Conservation (phyloP, 2,888 invertebrate genomes). For the Meandrusa payeni region DNA sequence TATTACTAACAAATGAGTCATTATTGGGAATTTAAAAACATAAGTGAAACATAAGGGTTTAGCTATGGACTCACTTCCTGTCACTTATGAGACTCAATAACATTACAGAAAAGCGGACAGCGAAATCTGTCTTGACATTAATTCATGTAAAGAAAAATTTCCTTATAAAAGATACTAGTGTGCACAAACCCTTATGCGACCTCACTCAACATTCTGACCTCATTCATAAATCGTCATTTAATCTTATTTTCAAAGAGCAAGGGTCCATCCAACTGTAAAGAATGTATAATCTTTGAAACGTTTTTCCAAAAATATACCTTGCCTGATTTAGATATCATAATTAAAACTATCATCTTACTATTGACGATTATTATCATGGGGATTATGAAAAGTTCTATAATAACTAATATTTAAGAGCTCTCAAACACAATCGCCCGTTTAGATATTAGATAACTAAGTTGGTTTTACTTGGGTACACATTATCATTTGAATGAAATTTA, state of each 20-base stretch:
- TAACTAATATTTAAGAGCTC: too few species aligned
- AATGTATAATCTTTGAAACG: conserved; percentile 35
- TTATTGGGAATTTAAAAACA: too few species aligned
- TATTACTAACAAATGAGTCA: too few species aligned
- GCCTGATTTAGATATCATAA: conserved; percentile 16
- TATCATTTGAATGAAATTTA: too few species aligned
- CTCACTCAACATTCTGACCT: conserved; percentile 68
- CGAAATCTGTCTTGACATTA: too few species aligned
- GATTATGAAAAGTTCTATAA: background rate
- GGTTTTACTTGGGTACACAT: too few species aligned
- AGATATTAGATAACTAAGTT: background rate
- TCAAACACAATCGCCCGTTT: too few species aligned
- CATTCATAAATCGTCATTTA: conserved; percentile 76
- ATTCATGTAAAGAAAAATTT: too few species aligned
- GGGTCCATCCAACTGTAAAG: conserved; percentile 52
- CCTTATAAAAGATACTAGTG: conserved; percentile 11
- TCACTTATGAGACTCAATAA: too few species aligned
- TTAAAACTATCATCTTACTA: conserved; percentile 7
- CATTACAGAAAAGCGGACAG: too few species aligned
- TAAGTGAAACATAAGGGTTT: too few species aligned
- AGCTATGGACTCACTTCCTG: too few species aligned
- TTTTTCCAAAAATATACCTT: conserved; percentile 10
- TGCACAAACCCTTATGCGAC: conserved; percentile 37
- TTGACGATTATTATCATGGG: background rate
- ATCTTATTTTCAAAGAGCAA: conserved; percentile 61